These are phyloP conservation scores for Papilio gigon DNA, from an alignment of 2,888 invertebrate species.

Conservation along the genomic window DNA sequence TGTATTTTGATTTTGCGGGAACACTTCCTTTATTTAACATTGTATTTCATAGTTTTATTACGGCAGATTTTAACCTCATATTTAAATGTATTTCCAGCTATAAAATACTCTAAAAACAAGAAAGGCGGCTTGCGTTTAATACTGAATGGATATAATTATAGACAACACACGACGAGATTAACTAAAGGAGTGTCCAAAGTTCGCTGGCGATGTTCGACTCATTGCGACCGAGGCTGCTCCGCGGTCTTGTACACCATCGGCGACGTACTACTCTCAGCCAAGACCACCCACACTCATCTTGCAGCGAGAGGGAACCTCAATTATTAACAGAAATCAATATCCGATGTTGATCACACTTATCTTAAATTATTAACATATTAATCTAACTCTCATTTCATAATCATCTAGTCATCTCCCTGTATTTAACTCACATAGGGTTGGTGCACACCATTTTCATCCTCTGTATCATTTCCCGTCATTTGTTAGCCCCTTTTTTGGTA, in stretches of 20 bases:
- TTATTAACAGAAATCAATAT: background rate
- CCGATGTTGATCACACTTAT: no score
- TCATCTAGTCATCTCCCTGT: no score
- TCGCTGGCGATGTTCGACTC: conserved; percentile 59
- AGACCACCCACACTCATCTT: conserved; percentile 40
- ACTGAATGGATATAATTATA: conserved; percentile 42
- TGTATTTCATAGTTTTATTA: no score
- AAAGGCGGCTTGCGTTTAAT: background rate
- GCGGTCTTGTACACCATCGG: conserved; percentile 52
- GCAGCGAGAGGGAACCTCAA: background rate
- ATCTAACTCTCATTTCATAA: no score
- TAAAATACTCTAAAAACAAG: conserved; percentile 4
- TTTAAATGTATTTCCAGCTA: background rate
- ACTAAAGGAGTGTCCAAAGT: conserved; percentile 40
- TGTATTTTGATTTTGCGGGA: no score
- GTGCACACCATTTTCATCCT: no score
- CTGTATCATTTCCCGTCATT: no score
- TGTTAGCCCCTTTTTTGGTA: no score
- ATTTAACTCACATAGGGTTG: no score
- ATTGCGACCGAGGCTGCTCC: conserved; percentile 51
- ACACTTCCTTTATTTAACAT: no score
- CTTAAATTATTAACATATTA: no score
- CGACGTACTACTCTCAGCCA: conserved; percentile 42
- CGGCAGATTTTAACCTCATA: background rate
- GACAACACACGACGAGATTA: conserved; percentile 40